A percentile compares a stretch with the other conserved stretches of the same genome.
phyloP scores from a whole-genome alignment of 2,888 invertebrate species.

The Leucophora obtusa region DNA sequence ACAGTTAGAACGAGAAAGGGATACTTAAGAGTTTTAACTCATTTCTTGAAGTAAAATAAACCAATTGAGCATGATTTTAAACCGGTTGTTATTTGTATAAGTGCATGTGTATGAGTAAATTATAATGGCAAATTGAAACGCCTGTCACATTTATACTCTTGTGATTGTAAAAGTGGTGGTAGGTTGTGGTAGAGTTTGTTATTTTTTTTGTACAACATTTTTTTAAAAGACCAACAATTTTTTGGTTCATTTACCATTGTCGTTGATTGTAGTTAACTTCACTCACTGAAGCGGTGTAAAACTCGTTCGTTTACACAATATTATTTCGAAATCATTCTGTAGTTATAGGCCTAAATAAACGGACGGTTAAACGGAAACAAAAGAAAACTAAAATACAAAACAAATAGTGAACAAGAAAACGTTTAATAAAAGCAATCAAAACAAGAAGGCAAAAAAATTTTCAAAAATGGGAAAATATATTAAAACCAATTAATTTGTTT shows the following conservation, averaged over 20 bases:
- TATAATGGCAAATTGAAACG: conserved; percentile 55
- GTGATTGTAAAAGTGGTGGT: conserved; percentile 27
- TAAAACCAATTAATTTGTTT: conserved; percentile 6
- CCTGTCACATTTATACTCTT: conserved; percentile 51
- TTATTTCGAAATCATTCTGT: conserved; percentile 77
- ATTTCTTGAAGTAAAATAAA: conserved; percentile 23
- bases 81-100: conserved; percentile 48
- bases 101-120: conserved; percentile 39
- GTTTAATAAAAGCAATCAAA: not conserved
- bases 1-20: not conserved
- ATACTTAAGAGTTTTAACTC: conserved; percentile 36
- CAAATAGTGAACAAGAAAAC: conserved; percentile 5
- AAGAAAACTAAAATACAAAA: not conserved
- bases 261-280: conserved; percentile 32
- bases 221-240: conserved; percentile 32
- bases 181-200: conserved; percentile 19
- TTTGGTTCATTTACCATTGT: conserved; percentile 42
- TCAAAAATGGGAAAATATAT: not conserved
- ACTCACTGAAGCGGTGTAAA: conserved; percentile 33
- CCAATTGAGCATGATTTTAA: conserved; percentile 55
- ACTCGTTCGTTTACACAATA: conserved; percentile 38
- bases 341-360: conserved; percentile 77
- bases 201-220: not conserved
- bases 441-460: not conserved
- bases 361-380: conserved; percentile 69